Evolutionary conservation across 2,888 invertebrate species (phyloP).

Genomic region (Xylota segnis): DNA sequence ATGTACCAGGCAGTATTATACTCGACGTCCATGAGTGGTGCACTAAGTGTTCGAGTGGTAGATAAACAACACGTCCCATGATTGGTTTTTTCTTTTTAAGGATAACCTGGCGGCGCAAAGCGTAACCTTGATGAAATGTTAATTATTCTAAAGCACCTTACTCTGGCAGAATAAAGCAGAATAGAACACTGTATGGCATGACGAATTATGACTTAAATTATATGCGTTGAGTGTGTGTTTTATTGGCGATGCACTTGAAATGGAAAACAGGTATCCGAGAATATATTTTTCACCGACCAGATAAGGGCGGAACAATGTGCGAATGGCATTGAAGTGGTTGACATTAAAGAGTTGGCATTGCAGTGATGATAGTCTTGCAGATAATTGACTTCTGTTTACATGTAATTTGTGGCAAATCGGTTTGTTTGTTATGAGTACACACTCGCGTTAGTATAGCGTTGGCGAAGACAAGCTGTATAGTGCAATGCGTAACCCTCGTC

Average conservation of each 20-base stretch:
- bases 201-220: constrained; percentile 24
- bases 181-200: constrained; percentile 3
- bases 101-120: constrained; percentile 50
- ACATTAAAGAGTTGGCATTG: neutral
- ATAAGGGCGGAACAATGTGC: neutral
- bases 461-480: too few species aligned
- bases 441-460: too few species aligned
- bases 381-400: too few species aligned
- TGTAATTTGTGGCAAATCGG: too few species aligned
- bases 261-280: constrained; percentile 3
- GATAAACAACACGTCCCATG: constrained; percentile 58
- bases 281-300: neutral
- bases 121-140: constrained; percentile 62
- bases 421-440: too few species aligned
- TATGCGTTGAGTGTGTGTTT: constrained; percentile 23
- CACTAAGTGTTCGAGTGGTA: constrained; percentile 46
- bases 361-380: neutral
- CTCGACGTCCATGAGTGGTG: constrained; percentile 23
- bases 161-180: constrained; percentile 23
- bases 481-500: too few species aligned
- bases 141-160: constrained; percentile 52
- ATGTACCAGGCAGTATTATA: constrained; percentile 36
- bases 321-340: neutral
- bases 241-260: constrained; percentile 19
- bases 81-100: constrained; percentile 56